Evolutionary conservation across 2,113 vertebrate species (phyloP).

Genomic region (Ailurus styani): DNA sequence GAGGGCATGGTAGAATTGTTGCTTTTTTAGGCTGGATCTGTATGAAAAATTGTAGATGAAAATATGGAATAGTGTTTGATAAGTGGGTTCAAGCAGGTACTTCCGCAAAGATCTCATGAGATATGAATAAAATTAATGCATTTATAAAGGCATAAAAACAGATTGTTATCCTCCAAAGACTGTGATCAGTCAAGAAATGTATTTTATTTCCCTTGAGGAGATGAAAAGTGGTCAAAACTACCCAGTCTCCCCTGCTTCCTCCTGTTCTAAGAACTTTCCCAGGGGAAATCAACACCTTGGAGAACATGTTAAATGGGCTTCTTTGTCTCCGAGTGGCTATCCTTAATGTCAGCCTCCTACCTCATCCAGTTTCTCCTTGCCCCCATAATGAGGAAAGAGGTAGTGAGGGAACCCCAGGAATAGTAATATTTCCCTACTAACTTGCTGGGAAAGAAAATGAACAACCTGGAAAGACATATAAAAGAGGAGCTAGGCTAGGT

Average conservation of each 20-base stretch:
- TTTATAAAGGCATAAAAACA: not conserved
- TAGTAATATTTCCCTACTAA: not conserved
- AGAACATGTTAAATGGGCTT: not conserved
- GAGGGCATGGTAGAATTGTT: not conserved
- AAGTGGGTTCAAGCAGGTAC: not conserved
- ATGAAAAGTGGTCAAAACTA: not conserved
- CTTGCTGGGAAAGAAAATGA: not conserved
- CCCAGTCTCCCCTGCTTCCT: not conserved
- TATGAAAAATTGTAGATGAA: constrained; percentile 10
- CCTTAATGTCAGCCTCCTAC: not conserved
- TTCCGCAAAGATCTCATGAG: not conserved
- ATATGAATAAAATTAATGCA: not conserved
- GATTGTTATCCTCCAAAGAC: not conserved
- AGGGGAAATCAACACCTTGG: not conserved
- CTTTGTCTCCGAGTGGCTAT: not conserved
- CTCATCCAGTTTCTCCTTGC: not conserved
- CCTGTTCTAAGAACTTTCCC: not conserved
- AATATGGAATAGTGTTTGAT: not conserved
- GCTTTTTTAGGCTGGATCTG: not conserved
- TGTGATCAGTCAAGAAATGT: not conserved
- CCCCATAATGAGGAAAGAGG: not conserved
- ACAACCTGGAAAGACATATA: not conserved
- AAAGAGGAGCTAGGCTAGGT: not conserved
- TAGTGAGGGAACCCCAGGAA: not conserved
- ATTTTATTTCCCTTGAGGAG: not conserved